Evolutionary conservation across 53 echinoderm and acorn worm species (phyloP), one percentile per base, ranked within the genome.

Genomic region (Antedon mediterranea): DNA sequence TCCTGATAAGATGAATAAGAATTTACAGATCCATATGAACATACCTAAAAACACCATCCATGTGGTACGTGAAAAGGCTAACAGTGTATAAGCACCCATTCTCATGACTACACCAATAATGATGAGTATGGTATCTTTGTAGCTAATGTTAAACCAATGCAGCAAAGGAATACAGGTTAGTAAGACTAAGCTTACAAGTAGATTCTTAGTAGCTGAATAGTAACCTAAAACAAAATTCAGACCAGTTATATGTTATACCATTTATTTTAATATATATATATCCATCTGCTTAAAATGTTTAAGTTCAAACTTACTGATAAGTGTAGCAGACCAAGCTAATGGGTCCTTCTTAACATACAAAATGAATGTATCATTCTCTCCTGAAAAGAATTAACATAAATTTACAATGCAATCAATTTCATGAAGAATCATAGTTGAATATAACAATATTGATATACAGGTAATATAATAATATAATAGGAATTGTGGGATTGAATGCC

Each of bases 341-440:
- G 97, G 97, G 44, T 73, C 83, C 74, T 95, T 95, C 88, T 92
- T 92, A 33, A 91, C 79, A 79, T 89, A 95, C 31, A 87, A 44
- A 29, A 92, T 86, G 43, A 84, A 89, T 30, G 91, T 91, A 80
- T 95, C 97, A n/a, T 78, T 85, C 84, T 88, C 91, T 83, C 97
- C 97, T 95, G 79, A 43, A 41, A 81, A 23, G 75, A n/a, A 71
- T 23, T 34, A 34, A 72, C 0, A 75, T 31, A 74, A 34, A n/a
- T n/a, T n/a, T n/a, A n/a, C n/a, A n/a, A 37, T 37, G 11, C 11
- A n/a, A n/a, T n/a, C n/a, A n/a, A n/a, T n/a, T n/a, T n/a, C n/a
- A n/a, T n/a, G n/a, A n/a, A n/a, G n/a, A n/a, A n/a, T n/a, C n/a
- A n/a, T n/a, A n/a, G n/a, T n/a, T n/a, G n/a, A n/a, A n/a, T n/a